Base-by-base conservation (phyloP, 2,113 vertebrate species). In the Thamnaconus septentrionalis region DNA sequence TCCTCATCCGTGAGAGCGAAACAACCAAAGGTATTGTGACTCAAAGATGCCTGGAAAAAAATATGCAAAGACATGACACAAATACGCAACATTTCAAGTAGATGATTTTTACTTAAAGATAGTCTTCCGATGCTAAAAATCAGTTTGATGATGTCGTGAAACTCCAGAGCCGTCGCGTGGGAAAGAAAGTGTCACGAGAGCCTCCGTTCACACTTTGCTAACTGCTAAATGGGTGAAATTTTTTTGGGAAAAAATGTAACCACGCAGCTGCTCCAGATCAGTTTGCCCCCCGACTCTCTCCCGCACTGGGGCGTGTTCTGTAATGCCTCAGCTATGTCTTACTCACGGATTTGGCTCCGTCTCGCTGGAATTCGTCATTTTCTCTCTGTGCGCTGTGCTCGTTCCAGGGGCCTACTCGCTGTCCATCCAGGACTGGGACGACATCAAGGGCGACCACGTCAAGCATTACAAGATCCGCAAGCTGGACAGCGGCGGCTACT, bases 381-480 rank as follows among this genome's bases (percentile, higher is more conserved):
- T 9, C 0, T 8, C 46, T 10, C 47, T 18, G 31, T 46, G 6
- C 64, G 4, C 39, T 52, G 8, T 73, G 7, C 61, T 46, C 56
- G 60, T 49, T 84, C 69, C 85, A 99, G 97, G 97, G 91, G 97
- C 97, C 85, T 99, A 96, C 90, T 99, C 97, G 67, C 91, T 99
- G 66, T 99, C 97, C 69, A 99, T 99, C 89, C 96, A 97, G 79
- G 97, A 99, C 71, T 99, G 97, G 96, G 97, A 99, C 75, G 97
- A 99, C 85, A 92, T 96, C 90, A 99, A 98, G 90, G 96, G 97
- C 77, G 96, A 98, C 79, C 96, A 99, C 5, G 96, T 99, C 85
- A 99, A 99, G 86, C 97, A 99, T 90, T 99, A 99, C 83, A 99
- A 99, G 88, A 98, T 99, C 59, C 95, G 96, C 55, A 99, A 99